These are phyloP conservation scores for Stegodyphus mimosarum DNA, from an alignment of 1,140 invertebrate genomes.

Conservation along the genomic window DNA sequence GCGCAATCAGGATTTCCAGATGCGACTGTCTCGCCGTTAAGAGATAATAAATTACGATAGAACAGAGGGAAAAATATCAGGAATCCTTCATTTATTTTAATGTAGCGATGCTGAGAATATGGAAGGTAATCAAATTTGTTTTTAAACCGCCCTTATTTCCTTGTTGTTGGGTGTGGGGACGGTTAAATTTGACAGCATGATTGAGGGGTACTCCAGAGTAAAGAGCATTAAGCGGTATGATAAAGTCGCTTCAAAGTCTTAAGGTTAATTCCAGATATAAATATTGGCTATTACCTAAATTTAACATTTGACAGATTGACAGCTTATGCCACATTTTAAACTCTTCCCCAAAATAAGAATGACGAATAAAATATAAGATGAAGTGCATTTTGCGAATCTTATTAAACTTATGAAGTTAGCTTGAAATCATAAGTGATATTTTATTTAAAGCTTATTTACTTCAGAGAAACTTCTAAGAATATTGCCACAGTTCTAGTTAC, in stretches of 20 bases:
- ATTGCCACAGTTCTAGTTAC: too few species aligned
- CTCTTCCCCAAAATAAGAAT: too few species aligned
- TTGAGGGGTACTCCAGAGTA: conserved; percentile 22
- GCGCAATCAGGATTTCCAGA: background rate
- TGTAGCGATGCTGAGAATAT: background rate
- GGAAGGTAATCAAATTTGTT: conserved; percentile 24
- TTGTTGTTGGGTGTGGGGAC: background rate
- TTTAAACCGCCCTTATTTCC: background rate
- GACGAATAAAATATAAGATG: too few species aligned
- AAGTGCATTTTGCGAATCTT: too few species aligned
- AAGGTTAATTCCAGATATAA: conserved; percentile 41
- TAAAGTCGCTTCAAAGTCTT: conserved; percentile 34
- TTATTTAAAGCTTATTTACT: too few species aligned
- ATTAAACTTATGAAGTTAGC: too few species aligned
- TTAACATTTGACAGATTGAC: conserved; percentile 38
- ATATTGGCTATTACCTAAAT: conserved; percentile 47
- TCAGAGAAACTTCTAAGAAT: too few species aligned
- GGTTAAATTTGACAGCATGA: conserved; percentile 43
- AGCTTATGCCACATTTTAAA: background rate
- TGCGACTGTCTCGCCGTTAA: conserved; percentile 18
- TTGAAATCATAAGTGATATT: too few species aligned
- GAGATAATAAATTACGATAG: conserved; percentile 27
- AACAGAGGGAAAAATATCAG: background rate
- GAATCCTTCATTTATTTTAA: background rate
- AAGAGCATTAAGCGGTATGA: conserved; percentile 35